Conservation (phyloP, 2,113 vertebrate species). For the Crotophaga sulcirostris region DNA sequence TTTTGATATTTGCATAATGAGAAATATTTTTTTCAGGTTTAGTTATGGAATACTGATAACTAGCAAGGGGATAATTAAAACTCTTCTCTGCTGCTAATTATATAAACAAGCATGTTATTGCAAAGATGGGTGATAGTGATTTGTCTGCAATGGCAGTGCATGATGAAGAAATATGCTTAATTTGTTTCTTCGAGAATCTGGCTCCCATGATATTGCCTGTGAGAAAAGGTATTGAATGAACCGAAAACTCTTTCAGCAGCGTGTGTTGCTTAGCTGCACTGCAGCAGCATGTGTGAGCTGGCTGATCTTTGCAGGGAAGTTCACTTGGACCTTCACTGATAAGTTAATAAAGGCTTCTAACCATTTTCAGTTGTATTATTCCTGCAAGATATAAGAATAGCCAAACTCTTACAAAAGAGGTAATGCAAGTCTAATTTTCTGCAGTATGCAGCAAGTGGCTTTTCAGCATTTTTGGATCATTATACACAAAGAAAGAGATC, state of each 20-base stretch:
- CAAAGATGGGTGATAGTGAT: not conserved
- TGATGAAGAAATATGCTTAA: not conserved
- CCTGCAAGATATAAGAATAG: not conserved
- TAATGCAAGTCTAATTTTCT: not conserved
- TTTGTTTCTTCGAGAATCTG: not conserved
- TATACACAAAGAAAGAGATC: too few relatives aligned
- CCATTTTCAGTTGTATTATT: not conserved
- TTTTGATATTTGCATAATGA: not conserved
- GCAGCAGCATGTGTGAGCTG: not conserved
- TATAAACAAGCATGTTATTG: not conserved
- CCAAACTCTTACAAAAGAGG: not conserved
- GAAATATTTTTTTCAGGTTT: not conserved
- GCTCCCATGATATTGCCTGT: fast-evolving
- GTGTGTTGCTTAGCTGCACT: not conserved
- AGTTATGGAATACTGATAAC: not conserved
- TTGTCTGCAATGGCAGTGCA: not conserved
- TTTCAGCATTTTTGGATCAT: not conserved
- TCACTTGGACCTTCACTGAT: not conserved
- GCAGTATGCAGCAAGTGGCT: not conserved
- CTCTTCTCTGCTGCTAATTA: not conserved
- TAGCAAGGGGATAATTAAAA: too few relatives aligned
- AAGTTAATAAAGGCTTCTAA: not conserved
- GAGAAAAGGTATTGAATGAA: not conserved
- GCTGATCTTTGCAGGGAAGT: not conserved
- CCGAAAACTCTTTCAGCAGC: not conserved